These are phyloP conservation scores for Xestia c-nigrum DNA, from an alignment of 2,888 invertebrate species.

Conservation along the genomic window DNA sequence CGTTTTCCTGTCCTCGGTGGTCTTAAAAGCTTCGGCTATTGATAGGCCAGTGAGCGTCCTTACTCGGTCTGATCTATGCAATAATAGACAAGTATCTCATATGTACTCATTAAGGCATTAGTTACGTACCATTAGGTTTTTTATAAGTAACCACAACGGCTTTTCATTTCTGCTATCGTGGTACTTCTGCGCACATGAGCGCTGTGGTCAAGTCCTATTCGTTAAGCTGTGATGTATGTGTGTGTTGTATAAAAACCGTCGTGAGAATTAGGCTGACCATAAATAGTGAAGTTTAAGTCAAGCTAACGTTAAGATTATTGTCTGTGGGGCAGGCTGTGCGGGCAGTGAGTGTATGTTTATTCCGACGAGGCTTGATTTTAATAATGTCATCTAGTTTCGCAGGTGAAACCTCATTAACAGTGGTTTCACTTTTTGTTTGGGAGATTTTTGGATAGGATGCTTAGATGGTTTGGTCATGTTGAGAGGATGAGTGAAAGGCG, in stretches of 20 bases:
- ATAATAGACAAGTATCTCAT: too few relatives aligned
- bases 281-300: slow-evolving; percentile 50
- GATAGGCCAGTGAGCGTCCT: too few relatives aligned
- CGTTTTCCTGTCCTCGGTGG: too few relatives aligned
- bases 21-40: too few relatives aligned
- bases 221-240: slow-evolving; percentile 59
- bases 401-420: too few relatives aligned
- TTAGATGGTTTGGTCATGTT: too few relatives aligned
- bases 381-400: slow-evolving; percentile 11
- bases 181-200: slow-evolving; percentile 13
- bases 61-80: too few relatives aligned
- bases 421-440: neutral
- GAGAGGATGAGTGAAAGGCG: too few relatives aligned
- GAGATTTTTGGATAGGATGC: neutral
- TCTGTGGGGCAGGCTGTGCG: slow-evolving; percentile 19
- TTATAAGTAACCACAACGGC: too few relatives aligned
- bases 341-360: slow-evolving; percentile 4
- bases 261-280: slow-evolving; percentile 60
- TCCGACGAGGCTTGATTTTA: slow-evolving; percentile 3
- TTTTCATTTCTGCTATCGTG: too few relatives aligned
- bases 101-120: too few relatives aligned
- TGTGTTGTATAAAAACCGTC: slow-evolving; percentile 50
- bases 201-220: slow-evolving; percentile 20
- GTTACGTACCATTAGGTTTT: too few relatives aligned
- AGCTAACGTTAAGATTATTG: slow-evolving; percentile 33